Base-by-base conservation (phyloP, 2,797 vertebrate species). In the Otolemur crassicaudatus region DNA sequence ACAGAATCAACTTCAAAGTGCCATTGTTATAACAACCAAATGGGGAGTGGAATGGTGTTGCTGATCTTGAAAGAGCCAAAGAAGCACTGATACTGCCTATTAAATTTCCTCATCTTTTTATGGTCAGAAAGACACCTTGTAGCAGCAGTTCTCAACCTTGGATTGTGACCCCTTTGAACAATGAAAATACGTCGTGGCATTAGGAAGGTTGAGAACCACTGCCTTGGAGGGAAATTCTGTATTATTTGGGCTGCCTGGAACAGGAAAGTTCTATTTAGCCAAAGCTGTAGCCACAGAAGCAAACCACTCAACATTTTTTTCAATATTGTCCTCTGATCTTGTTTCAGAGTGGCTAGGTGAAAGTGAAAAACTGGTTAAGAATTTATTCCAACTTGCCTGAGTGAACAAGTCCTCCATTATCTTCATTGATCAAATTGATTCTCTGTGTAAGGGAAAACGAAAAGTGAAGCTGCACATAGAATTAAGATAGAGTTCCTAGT, bases 401-500 rank as follows among this genome's bases (percentile, higher is more conserved):
- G 99, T 99, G 94, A 99, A 99, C 98, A 99, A 99, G 95, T 99
- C 99, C 94, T 99, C 99, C 56, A 99, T 99, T 97, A 99, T 99
- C 97, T 99, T 99, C 98, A 99, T 99, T 86, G 99, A 99, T 98
- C 99, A 99, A 98, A 99, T 99, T 14, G 99, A 99, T 98, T 99
- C 99, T 4, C 98, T 99, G 20, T 99, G 99, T 3, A 97, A 99
- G 99, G 97, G 99, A 99, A 98, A 99, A 99, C 67, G 37, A 99
- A 99, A 98, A 99, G 99, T 2, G 99, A 99, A 97, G 99, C 99
- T 53, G 99, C 99, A 12, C 99, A 99, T 5, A 99, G 99, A 82
- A 99, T 99, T 97, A 99, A 99, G 98, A 99, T 99, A 0, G 99
- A 99, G 95, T 99, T 99, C 98, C 98, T 99, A 53, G 99, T 99